Evolutionary conservation across 2,888 invertebrate species (phyloP).

Genomic region (Cephonodes hylas): DNA sequence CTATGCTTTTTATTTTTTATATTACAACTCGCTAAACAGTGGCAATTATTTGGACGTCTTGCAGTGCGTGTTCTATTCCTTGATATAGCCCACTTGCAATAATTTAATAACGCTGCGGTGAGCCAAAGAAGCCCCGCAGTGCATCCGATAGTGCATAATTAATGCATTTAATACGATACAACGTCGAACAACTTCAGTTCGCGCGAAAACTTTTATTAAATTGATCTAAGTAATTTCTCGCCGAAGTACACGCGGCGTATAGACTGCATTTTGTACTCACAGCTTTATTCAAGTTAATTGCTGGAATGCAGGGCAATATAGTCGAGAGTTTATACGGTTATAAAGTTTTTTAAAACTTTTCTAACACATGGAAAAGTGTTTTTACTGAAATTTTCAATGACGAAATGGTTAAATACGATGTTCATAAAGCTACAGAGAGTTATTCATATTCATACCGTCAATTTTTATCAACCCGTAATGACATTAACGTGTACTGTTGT

Average conservation of each 20-base stretch:
- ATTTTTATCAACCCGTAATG: background rate
- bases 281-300: background rate
- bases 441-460: too few relatives aligned
- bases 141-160: background rate
- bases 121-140: background rate
- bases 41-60: background rate
- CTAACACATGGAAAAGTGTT: too few relatives aligned
- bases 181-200: background rate
- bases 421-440: too few relatives aligned
- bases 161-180: background rate
- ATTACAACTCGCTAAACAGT: background rate
- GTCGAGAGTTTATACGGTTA: background rate
- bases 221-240: background rate
- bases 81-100: background rate
- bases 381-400: too few relatives aligned
- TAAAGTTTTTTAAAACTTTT: background rate
- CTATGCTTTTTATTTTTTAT: conserved; percentile 10
- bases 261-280: background rate
- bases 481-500: background rate
- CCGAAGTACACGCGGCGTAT: background rate
- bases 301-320: background rate
- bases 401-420: too few relatives aligned
- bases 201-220: background rate
- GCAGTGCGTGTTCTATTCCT: background rate
- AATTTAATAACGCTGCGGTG: background rate